phyloP scores from a whole-genome alignment of 2,797 vertebrate genomes.

The Salmo trutta region DNA sequence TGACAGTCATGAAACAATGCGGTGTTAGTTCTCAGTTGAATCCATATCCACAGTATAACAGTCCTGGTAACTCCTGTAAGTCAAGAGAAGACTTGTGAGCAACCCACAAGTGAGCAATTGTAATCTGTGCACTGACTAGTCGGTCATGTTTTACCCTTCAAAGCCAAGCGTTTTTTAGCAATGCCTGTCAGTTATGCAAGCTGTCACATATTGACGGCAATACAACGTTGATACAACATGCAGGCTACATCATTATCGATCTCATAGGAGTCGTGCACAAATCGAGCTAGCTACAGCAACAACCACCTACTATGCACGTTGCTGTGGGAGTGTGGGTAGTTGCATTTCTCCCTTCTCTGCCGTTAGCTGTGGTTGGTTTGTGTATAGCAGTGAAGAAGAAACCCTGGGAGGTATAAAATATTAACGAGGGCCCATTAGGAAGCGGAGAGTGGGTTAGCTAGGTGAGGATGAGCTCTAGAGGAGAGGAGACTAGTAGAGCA shows the following conservation, averaged over 20 bases:
- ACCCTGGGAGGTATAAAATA: neutral
- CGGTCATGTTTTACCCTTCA: no score
- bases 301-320: neutral
- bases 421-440: neutral
- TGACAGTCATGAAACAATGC: neutral
- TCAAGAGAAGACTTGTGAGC: neutral
- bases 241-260: neutral
- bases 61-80: neutral
- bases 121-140: neutral
- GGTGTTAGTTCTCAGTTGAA: neutral
- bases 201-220: neutral
- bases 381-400: neutral
- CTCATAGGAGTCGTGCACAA: neutral
- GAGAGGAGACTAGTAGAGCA: neutral
- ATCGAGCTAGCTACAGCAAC: neutral
- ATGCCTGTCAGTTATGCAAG: neutral
- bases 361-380: neutral
- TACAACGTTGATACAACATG: neutral
- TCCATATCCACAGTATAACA: neutral
- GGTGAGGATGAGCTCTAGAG: neutral
- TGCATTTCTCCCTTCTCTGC: neutral
- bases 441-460: neutral
- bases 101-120: neutral
- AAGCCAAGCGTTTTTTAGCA: neutral
- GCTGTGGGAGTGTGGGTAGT: neutral